Evolutionary conservation across 2,888 invertebrate genomes (phyloP), one percentile per base, ranked within the genome.

Genomic region (Cataglyphis livida): DNA sequence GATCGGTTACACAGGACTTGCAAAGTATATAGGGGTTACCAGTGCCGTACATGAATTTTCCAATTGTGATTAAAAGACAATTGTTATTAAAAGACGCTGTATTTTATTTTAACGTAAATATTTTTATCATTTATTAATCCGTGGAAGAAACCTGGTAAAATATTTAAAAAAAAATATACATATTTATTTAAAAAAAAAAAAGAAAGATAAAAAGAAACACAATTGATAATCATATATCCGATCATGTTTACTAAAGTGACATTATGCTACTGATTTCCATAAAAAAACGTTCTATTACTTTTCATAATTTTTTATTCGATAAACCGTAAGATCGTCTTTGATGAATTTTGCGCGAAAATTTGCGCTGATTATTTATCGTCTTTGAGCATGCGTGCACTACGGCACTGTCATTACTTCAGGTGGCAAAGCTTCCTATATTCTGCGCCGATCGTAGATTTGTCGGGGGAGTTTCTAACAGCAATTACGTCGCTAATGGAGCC

Each of bases 401-500:
- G 59, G 28, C 44, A 25, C 62, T 62, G 74, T 82, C 61, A 70
- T 68, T 68, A 54, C 81, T 68, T 79, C 81, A 81, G 84, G 73
- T 81, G 68, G 88, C 81, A 74, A 76, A 38, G 59, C 81, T 78
- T 59, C 79, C 70, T 65, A 74, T 71, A 71, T 71, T 57, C 65
- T 59, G 64, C 70, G 64, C 86, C 91, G 90, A 93, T 92, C 91
- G 91, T 91, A 92, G 91, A 92, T 93, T 91, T 91, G 91, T 92
- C 90, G 91, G 81, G 86, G 88, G 91, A 93, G 92, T 93, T 93
- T 88, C 90, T 87, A 93, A 93, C 89, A 91, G 92, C 92, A 93
- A 93, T 93, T 93, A 92, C 91, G 87, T 81, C 82, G 90, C 91
- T 93, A 92, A 92, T 93, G 92, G 92, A 91, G 89, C 90, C 85